These are phyloP conservation scores for Acanthiza pusilla DNA, from an alignment of 2,797 vertebrate genomes.

Conservation along the genomic window DNA sequence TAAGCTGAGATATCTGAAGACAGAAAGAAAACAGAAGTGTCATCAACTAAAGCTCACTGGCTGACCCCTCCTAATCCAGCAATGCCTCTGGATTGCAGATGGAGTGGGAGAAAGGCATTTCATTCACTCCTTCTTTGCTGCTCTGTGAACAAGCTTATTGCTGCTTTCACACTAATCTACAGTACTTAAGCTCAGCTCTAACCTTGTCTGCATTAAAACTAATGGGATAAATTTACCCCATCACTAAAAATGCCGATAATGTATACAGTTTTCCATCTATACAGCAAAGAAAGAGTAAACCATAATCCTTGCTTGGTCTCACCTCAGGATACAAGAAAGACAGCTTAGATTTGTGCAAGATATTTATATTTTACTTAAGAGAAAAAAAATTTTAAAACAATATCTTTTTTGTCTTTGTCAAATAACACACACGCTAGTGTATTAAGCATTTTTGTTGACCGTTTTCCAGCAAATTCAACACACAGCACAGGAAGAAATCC, in stretches of 20 bases:
- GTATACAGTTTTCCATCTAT: neutral
- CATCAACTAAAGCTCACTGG: neutral
- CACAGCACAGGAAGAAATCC: neutral
- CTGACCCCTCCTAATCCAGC: neutral
- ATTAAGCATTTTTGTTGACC: neutral
- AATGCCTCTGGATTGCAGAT: neutral
- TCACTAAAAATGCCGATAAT: neutral
- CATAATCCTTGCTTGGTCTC: neutral
- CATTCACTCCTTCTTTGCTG: neutral
- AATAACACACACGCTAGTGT: neutral
- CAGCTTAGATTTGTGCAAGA: neutral
- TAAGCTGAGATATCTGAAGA: slow-evolving; percentile 89
- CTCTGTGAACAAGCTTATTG: neutral
- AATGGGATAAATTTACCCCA: slow-evolving; percentile 35
- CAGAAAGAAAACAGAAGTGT: neutral
- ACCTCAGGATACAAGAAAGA: neutral
- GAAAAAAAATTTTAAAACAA: neutral
- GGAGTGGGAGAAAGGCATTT: neutral
- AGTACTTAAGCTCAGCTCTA: neutral
- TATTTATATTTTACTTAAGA: neutral
- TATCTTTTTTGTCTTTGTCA: neutral
- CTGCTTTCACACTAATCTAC: neutral
- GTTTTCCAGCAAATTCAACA: neutral
- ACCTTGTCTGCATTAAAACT: slow-evolving; percentile 39
- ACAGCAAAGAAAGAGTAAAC: neutral